Percentiles rank a stretch among this genome's conserved stretches.
Evolutionary conservation across 2,797 vertebrate genomes (phyloP).

Genomic region (Rhinogobio ventralis): DNA sequence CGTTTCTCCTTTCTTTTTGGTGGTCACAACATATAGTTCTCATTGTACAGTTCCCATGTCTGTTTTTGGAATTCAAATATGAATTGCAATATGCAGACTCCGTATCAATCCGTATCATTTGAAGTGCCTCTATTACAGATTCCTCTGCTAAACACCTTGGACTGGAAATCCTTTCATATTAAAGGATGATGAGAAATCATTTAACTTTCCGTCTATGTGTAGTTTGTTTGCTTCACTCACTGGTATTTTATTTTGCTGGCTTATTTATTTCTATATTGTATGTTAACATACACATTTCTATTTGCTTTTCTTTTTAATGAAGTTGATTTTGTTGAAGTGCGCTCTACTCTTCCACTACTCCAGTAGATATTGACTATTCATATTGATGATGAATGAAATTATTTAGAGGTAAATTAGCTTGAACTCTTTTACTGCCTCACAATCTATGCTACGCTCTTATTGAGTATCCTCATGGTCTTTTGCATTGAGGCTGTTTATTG

Average conservation of each 20-base stretch:
- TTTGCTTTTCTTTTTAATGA: conserved; percentile 1
- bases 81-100: neutral
- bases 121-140: neutral
- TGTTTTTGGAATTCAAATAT: neutral
- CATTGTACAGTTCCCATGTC: neutral
- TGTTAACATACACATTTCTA: neutral
- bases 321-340: conserved; percentile 1
- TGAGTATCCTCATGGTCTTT: neutral
- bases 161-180: neutral
- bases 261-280: neutral
- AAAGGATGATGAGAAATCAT: neutral
- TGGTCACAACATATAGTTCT: neutral
- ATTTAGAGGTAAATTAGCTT: conserved; percentile 6
- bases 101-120: neutral
- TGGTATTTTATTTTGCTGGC: neutral
- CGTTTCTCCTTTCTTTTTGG: neutral
- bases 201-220: neutral
- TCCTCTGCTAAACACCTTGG: neutral
- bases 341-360: neutral
- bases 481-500: neutral
- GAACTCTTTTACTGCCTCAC: neutral
- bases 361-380: neutral
- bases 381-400: conserved; percentile 3
- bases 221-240: neutral
- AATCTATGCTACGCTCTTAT: neutral